Evolutionary conservation across 2,113 vertebrate genomes (phyloP).

Genomic region (Tylochromis polylepis): DNA sequence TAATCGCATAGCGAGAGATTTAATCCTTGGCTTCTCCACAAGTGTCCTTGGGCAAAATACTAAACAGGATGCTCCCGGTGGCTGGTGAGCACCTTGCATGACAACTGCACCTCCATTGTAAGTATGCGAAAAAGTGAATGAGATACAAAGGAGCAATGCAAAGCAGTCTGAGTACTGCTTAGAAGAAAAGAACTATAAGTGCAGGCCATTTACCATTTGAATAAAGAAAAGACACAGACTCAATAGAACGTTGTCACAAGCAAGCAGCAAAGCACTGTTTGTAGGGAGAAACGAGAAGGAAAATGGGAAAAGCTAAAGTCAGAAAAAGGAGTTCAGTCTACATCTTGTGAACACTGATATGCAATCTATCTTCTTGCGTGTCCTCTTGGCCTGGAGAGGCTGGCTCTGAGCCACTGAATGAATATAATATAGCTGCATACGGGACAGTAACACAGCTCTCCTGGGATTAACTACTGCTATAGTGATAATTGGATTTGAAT

Average conservation of each 20-base stretch:
- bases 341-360: conserved; percentile 1
- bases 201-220: not conserved
- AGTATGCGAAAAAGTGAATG: not conserved
- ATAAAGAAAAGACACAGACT: not conserved
- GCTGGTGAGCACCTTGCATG: not conserved
- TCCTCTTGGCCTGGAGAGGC: not conserved
- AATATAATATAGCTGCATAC: not conserved
- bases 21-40: not conserved
- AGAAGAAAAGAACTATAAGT: not conserved
- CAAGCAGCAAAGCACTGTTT: not conserved
- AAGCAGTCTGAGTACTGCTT: not conserved
- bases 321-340: not conserved
- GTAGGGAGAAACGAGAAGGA: not conserved
- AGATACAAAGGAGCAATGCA: not conserved
- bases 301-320: not conserved
- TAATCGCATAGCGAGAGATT: not conserved
- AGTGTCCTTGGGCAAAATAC: not conserved
- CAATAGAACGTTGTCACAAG: not conserved
- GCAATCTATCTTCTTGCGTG: not conserved
- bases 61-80: not conserved
- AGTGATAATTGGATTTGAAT: conserved; percentile 31
- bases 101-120: not conserved
- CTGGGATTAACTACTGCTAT: conserved; percentile 1
- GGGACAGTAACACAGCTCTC: not conserved
- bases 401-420: not conserved